Base-by-base conservation (phyloP, 1,140 invertebrate species). In the Tetramorium simillimum region DNA sequence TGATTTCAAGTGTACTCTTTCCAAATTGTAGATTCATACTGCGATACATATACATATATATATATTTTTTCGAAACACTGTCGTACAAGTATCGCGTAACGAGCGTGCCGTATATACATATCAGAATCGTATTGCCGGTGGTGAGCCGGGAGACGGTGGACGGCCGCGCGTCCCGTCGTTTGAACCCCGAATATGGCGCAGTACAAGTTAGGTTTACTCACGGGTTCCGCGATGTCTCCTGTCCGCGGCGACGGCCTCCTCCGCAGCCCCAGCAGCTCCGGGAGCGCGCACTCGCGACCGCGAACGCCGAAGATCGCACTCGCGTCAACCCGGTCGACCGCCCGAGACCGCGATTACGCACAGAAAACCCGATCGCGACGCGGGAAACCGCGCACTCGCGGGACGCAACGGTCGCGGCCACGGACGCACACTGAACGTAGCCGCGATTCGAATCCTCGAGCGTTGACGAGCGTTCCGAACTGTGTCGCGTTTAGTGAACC, bases 61-160 rank as follows among this genome's bases (percentile, higher is more conserved):
- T 92, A 77, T 65, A 89, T 92, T 88, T 92, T 91, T 91, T 91
- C 84, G 69, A 84, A 90, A 76, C 56, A 65, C 86, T 51, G 37
- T 90, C 43, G 56, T 88, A 88, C 60, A 85, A 46, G 24, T 78
- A 85, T 89, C 43, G 37, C 62, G 62, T 53, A 69, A 75, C 77
- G 28, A 85, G 72, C 58, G 58, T 58, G 76, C 86, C 82, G 53
- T 80, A 37, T 16, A 91, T 88, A 93, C 92, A 93, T 93, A 93
- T 93, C 92, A 93, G 85, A 88, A 88, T 81, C 73, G 46, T 84
- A 85, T 81, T 87, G 87, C 85, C 82, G 87, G 69, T n/a, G 14
- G 72, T 88, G 43, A n/a, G 40, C 28, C 49, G 56, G 40, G 21
- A 18, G 28, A 70, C 33, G 10, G 67, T 76, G 21, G 51, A 81